A percentile compares a stretch with the other conserved stretches of the same genome.
Evolutionary conservation across 2,888 invertebrate species (phyloP).

Genomic region (Mechanitis messenoides): DNA sequence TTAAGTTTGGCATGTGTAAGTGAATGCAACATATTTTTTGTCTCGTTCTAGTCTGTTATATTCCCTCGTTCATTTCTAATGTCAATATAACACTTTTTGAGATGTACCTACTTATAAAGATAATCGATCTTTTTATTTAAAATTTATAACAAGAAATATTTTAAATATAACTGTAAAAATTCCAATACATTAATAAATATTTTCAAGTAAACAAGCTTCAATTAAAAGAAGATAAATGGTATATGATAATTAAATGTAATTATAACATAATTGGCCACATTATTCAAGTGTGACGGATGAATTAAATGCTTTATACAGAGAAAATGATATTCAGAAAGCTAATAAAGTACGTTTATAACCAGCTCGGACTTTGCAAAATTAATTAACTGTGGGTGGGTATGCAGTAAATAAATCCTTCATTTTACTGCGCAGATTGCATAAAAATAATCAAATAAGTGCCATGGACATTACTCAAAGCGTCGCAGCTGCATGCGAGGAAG

Average conservation of each 20-base stretch:
- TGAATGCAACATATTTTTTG: too few relatives aligned
- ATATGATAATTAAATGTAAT: not conserved
- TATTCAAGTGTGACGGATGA: not conserved
- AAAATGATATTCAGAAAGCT: constrained; percentile 28
- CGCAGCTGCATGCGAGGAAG: constrained; percentile 50
- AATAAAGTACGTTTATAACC: constrained; percentile 29
- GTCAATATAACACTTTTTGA: too few relatives aligned
- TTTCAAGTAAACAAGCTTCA: not conserved
- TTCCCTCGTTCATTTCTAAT: too few relatives aligned
- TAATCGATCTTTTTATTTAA: too few relatives aligned
- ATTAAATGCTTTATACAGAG: constrained; percentile 11
- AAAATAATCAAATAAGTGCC: constrained; percentile 75
- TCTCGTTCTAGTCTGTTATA: too few relatives aligned
- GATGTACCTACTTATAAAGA: too few relatives aligned
- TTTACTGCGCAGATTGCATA: constrained; percentile 72
- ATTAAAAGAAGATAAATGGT: constrained; percentile 1
- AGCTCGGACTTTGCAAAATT: constrained; percentile 47
- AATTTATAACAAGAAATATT: too few relatives aligned
- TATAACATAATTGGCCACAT: constrained; percentile 3
- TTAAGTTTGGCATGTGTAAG: too few relatives aligned
- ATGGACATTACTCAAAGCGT: constrained; percentile 70
- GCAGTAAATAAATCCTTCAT: constrained; percentile 68
- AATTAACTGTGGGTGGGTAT: constrained; percentile 63
- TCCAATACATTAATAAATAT: too few relatives aligned
- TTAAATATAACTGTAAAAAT: too few relatives aligned